Base-by-base conservation (phyloP, 2,888 invertebrate genomes). In the Orthosia gothica region DNA sequence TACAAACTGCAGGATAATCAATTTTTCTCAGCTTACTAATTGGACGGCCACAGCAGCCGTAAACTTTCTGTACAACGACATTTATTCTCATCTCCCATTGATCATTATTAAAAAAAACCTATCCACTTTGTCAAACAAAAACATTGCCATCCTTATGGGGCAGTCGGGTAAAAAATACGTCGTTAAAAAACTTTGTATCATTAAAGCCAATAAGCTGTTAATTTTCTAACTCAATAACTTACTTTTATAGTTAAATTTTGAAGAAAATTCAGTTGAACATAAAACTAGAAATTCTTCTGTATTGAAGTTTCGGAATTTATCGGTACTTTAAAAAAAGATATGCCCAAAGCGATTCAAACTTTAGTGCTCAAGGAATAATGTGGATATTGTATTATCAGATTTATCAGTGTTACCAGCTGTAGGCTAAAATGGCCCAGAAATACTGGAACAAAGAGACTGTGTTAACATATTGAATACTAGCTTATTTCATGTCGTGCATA, bases 11-110 rank as follows among this genome's bases (percentile, higher is more conserved):
- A 75, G 26, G 50, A 70, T 66, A 65, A 82, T 79, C 70, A 78
- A 82, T 79, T 79, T 79, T 79, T 79, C 78, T 79, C 71, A 62
- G 78, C 70, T 82, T 70, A 70, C 82, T 77, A 82, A 82, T 82
- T 77, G 79, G 82, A 70, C 79, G 57, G 55, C 15, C 9, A 50
- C 26, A 59, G 55, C 54, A 66, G 47, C 65, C 70, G 65, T 78
- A 70, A 79, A 82, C 62, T 82, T 70, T 63, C 52, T 50, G 76
- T 52, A 54, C 26, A 45, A 4, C 61, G 75, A 57, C 18, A 81
- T 67, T 74, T 67, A 76, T 67, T n/a, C 61, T 67, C n/a, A 23
- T 52, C 47, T 52, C 23, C 61, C 61, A 81, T 81, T 77, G 81
- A 74, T 77, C 77, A 77, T 65, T 65, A 62, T 55, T 63, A 63